Evolutionary conservation across 64 coral and sea anemone genomes (phyloP).

Genomic region (Astreopora myriophthalma): DNA sequence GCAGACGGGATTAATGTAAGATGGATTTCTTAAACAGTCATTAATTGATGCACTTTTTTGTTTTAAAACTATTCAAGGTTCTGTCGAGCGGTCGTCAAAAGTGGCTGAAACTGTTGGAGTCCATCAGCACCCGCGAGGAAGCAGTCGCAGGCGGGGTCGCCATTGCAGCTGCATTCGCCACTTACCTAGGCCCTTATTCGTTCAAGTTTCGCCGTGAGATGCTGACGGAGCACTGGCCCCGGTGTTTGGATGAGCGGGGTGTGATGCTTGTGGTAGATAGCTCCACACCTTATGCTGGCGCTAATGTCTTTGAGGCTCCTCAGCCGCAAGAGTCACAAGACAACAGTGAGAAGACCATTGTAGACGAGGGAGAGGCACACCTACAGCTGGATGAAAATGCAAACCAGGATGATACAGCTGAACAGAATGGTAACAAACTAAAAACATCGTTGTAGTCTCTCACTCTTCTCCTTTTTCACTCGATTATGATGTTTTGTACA

Average conservation of each 20-base stretch:
- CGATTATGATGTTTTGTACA: too few species aligned
- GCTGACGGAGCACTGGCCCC: constrained; percentile 90
- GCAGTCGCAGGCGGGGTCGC: constrained; percentile 89
- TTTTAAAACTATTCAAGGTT: constrained; percentile 36
- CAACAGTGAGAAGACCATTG: neutral
- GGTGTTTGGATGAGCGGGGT: constrained; percentile 92
- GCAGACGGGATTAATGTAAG: too few species aligned
- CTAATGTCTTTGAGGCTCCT: too few species aligned
- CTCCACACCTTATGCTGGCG: constrained; percentile 37
- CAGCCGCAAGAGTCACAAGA: neutral
- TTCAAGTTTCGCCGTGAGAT: constrained; percentile 90
- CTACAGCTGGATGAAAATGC: neutral
- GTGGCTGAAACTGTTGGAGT: constrained; percentile 77
- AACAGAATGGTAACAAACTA: neutral
- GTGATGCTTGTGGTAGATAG: constrained; percentile 78
- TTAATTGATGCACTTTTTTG: neutral
- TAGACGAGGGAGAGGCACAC: neutral
- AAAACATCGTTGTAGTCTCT: neutral
- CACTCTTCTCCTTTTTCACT: neutral
- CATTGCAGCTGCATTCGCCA: constrained; percentile 92
- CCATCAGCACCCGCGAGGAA: constrained; percentile 81
- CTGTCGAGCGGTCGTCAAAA: constrained; percentile 92
- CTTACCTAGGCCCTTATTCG: constrained; percentile 95
- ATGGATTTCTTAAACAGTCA: neutral
- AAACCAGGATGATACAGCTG: neutral